These are phyloP conservation scores for Temnothorax longispinosus DNA, from an alignment of 1,140 invertebrate species.

Conservation along the genomic window DNA sequence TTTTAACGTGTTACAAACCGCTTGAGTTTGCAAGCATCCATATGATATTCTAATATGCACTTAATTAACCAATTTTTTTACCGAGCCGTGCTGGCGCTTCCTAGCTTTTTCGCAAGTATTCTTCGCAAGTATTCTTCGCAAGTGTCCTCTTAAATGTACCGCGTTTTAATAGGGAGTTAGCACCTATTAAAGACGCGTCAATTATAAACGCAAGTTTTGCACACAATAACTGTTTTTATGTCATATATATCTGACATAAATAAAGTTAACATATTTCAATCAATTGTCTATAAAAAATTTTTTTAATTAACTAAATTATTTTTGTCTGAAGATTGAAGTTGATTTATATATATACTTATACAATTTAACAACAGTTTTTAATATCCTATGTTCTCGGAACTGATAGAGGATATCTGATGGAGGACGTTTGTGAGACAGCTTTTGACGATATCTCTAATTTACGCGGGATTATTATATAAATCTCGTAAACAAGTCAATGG, in stretches of 20 bases:
- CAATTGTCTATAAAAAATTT: not conserved
- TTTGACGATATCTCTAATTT: not conserved
- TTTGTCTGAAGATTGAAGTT: not conserved
- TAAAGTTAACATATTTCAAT: not conserved
- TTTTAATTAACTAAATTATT: not conserved
- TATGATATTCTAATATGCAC: conserved; percentile 16
- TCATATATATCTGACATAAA: not conserved
- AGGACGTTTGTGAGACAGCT: not conserved
- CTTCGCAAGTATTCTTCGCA: not conserved
- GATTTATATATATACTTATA: not conserved
- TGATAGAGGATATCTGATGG: not conserved
- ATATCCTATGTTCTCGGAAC: not conserved
- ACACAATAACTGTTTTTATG: not conserved
- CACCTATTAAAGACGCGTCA: not conserved
- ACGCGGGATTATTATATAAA: not conserved
- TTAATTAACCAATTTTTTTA: conserved; percentile 41
- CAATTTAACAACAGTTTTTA: not conserved
- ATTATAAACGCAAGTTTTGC: not conserved
- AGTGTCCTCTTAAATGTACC: not conserved
- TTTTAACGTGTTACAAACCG: not conserved
- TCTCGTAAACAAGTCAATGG: not conserved
- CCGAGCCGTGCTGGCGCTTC: not conserved
- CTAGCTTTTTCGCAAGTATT: not conserved
- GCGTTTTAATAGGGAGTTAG: conserved; percentile 34
- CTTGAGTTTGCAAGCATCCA: not conserved